Conservation (phyloP, 2,113 vertebrate genomes). For the Vidua macroura region DNA sequence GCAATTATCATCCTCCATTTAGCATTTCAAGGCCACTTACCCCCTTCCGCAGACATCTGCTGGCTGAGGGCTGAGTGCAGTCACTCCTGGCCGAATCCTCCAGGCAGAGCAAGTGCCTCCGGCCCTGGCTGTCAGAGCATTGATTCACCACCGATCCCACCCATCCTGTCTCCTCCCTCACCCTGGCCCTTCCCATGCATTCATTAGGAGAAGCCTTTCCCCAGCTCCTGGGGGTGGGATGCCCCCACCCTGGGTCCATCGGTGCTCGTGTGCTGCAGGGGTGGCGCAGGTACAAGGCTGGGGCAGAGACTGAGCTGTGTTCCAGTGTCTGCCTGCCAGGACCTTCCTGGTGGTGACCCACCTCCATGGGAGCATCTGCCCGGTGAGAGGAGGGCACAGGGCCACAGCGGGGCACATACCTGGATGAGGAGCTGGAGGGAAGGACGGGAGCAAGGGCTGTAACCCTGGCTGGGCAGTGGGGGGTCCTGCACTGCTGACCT, state of each 20-base stretch:
- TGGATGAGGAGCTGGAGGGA: not conserved
- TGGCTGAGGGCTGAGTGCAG: not conserved
- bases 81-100: not conserved
- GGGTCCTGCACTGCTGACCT: not conserved
- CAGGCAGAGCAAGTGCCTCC: not conserved
- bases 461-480: accelerated
- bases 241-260: accelerated
- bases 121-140: not conserved
- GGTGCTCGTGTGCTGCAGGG: not conserved
- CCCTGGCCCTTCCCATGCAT: not conserved
- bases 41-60: not conserved
- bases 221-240: not conserved
- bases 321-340: not conserved
- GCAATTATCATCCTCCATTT: constrained; percentile 25
- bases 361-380: not conserved
- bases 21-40: not conserved
- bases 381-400: accelerated
- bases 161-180: not conserved
- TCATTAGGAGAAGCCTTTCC: not conserved
- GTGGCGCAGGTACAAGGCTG: not conserved
- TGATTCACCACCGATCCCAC: constrained; percentile 28
- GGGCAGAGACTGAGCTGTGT: not conserved
- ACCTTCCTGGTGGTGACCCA: accelerated
- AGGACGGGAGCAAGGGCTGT: not conserved
- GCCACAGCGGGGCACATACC: accelerated